These are phyloP conservation scores for Notospermus geniculatus DNA, from an alignment of 1,140 invertebrate species.

Conservation along the genomic window DNA sequence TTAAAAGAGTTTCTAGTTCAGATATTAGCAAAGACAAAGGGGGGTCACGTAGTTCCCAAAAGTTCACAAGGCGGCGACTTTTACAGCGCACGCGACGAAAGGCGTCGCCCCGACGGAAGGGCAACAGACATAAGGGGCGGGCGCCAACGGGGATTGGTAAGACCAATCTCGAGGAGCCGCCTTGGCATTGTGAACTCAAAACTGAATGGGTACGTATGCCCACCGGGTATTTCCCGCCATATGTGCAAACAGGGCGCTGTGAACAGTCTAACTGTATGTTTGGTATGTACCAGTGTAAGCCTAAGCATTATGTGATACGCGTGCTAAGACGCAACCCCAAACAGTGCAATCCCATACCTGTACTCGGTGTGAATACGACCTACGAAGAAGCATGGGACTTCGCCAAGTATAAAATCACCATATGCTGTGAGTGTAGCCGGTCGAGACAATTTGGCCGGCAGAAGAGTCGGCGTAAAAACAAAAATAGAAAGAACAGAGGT, in stretches of 20 bases:
- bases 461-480: too few species aligned
- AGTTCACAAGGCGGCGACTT: background rate
- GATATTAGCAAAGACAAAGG: slow-evolving; percentile 25
- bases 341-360: slow-evolving; percentile 37
- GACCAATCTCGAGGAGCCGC: background rate
- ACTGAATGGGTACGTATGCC: slow-evolving; percentile 23
- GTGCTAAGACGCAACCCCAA: slow-evolving; percentile 35
- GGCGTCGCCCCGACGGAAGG: background rate
- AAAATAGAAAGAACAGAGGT: too few species aligned
- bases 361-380: slow-evolving; percentile 27
- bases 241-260: slow-evolving; percentile 32
- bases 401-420: slow-evolving; percentile 29
- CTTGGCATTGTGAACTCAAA: slow-evolving; percentile 37
- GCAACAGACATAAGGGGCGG: background rate
- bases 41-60: background rate
- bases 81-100: background rate
- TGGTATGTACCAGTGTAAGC: slow-evolving; percentile 36
- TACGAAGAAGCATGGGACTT: slow-evolving; percentile 39
- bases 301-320: slow-evolving; percentile 33
- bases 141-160: background rate
- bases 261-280: slow-evolving; percentile 36
- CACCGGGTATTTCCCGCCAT: slow-evolving; percentile 32
- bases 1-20: slow-evolving; percentile 20
- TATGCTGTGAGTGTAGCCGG: slow-evolving; percentile 35
- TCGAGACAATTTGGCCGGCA: background rate